These are phyloP conservation scores for Peromyscus aztecus DNA, from an alignment of 2,797 vertebrate species.

Conservation along the genomic window DNA sequence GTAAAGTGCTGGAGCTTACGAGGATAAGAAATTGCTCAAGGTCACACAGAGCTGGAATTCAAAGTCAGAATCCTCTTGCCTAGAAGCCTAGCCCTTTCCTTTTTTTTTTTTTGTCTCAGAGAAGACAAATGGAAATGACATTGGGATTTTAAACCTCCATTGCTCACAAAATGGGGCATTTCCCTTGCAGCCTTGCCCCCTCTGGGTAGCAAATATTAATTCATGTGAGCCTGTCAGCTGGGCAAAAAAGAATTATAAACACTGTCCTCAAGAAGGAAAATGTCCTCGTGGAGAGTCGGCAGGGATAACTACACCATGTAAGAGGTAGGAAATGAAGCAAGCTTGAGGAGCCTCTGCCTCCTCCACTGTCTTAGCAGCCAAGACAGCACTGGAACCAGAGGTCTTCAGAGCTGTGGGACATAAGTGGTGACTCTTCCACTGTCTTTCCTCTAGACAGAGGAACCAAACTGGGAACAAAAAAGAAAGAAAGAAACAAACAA, in stretches of 20 bases:
- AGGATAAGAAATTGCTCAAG: neutral
- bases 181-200: neutral
- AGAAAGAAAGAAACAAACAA: neutral
- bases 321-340: neutral
- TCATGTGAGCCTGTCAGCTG: neutral
- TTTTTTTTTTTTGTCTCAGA: neutral
- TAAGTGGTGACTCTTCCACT: neutral
- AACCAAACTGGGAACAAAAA: neutral
- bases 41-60: neutral
- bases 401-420: neutral
- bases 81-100: neutral
- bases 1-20: neutral
- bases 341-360: neutral
- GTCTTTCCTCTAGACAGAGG: neutral
- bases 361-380: neutral
- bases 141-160: neutral
- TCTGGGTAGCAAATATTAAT: constrained; percentile 25
- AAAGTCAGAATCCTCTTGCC: neutral
- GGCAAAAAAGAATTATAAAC: neutral
- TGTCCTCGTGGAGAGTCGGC: neutral
- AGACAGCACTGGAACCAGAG: neutral
- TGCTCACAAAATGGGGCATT: constrained; percentile 41
- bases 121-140: neutral
- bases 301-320: neutral
- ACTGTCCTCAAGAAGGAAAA: neutral